Conservation (phyloP, 2,797 vertebrate species). For the Pygocentrus nattereri region DNA sequence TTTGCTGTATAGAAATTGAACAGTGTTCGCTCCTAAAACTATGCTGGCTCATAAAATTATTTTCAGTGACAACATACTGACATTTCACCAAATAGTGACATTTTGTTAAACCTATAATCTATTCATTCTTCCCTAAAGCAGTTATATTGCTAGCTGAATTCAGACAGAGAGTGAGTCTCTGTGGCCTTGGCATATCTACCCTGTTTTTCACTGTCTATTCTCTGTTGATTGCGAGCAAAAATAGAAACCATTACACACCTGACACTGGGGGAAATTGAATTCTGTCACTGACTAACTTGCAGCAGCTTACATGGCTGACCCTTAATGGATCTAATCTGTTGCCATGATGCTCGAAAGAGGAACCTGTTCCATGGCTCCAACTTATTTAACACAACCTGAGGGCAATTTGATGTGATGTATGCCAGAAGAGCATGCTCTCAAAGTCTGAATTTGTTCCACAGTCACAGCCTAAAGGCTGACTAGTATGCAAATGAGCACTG, state of each 20-base stretch:
- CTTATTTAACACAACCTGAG: slow-evolving; percentile 33
- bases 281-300: slow-evolving; percentile 63
- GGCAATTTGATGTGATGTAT: slow-evolving; percentile 42
- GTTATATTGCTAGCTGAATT: slow-evolving; percentile 43
- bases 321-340: slow-evolving; percentile 55
- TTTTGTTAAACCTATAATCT: slow-evolving; percentile 22
- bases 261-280: slow-evolving; percentile 61
- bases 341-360: slow-evolving; percentile 47
- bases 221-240: slow-evolving; percentile 52
- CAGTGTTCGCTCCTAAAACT: background rate
- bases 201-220: slow-evolving; percentile 40
- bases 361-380: background rate
- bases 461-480: slow-evolving; percentile 1
- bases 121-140: slow-evolving; percentile 35
- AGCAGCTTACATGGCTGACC: slow-evolving; percentile 47
- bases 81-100: slow-evolving; percentile 37
- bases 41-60: slow-evolving; percentile 20
- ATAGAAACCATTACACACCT: slow-evolving; percentile 59
- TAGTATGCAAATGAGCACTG: background rate
- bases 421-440: background rate
- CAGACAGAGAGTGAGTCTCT: slow-evolving; percentile 49
- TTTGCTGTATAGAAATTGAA: slow-evolving; percentile 21
- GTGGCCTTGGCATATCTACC: slow-evolving; percentile 37
- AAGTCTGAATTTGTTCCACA: slow-evolving; percentile 8
- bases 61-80: slow-evolving; percentile 5